phyloP scores from a whole-genome alignment of 2,113 vertebrate genomes.

The Miniopterus natalensis region DNA sequence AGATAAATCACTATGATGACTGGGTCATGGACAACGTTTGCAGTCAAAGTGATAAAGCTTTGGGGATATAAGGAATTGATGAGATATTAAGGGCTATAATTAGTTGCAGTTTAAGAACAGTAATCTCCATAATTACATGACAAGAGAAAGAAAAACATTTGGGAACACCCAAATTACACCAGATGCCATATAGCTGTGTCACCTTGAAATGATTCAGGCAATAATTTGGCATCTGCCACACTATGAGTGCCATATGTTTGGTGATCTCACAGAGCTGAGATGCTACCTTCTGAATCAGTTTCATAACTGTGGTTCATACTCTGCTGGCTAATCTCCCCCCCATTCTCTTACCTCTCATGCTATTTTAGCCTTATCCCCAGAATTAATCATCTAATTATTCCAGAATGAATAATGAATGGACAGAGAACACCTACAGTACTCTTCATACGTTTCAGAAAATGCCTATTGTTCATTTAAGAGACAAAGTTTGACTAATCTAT shows the following conservation, averaged over 20 bases:
- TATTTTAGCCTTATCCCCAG: neutral
- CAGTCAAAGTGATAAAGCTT: neutral
- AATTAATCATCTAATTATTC: neutral
- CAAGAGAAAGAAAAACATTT: conserved; percentile 35
- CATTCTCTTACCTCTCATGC: neutral
- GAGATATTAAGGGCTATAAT: neutral
- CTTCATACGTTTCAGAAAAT: neutral
- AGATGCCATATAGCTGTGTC: conserved; percentile 3
- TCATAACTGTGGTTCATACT: neutral
- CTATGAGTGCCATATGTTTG: neutral
- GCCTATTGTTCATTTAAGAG: neutral
- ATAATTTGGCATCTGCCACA: conserved; percentile 1
- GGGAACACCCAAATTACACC: neutral
- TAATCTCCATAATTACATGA: neutral
- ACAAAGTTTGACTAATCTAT: neutral
- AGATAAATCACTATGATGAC: neutral
- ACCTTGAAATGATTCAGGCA: conserved; percentile 56
- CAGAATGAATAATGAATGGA: neutral
- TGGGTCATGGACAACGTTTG: neutral
- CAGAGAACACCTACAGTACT: neutral
- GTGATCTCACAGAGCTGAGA: neutral
- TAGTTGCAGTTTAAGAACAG: neutral
- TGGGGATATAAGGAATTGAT: neutral
- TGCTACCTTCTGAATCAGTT: neutral
- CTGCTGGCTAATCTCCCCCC: neutral